These are phyloP conservation scores for Auanema freiburgensis DNA, from an alignment of 2,888 invertebrate species.

Conservation along the genomic window DNA sequence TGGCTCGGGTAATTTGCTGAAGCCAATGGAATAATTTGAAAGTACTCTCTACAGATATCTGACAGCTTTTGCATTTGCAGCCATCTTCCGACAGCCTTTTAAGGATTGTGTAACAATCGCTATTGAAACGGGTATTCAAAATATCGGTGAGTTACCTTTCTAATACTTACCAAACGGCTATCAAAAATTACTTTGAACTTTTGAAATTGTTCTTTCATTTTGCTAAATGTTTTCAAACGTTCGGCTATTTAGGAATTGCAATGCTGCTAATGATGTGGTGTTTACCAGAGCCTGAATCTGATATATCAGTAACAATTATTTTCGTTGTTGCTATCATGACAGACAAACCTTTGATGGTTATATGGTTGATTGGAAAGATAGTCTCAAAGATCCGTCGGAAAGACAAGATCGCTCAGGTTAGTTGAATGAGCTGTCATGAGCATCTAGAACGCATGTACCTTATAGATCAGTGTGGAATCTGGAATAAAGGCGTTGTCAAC, in stretches of 20 bases:
- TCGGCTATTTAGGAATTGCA: conserved; percentile 25
- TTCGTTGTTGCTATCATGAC: conserved; percentile 33
- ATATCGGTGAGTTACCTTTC: conserved; percentile 24
- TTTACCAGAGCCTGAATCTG: conserved; percentile 37
- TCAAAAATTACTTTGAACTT: too few species aligned
- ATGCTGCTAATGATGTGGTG: conserved; percentile 30
- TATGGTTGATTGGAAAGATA: conserved; percentile 17
- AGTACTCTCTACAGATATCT: conserved; percentile 2
- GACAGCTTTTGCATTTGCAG: conserved; percentile 27
- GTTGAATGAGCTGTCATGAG: too few species aligned
- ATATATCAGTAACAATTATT: conserved; percentile 38
- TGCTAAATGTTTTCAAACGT: too few species aligned
- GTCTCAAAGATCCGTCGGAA: conserved; percentile 4
- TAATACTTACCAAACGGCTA: too few species aligned
- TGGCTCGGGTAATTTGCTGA: conserved; percentile 34
- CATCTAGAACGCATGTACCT: too few species aligned
- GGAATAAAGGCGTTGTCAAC: too few species aligned
- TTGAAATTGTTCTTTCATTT: too few species aligned
- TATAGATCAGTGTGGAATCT: too few species aligned
- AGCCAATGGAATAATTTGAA: too few species aligned
- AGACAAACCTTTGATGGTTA: conserved; percentile 32
- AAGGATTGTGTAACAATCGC: conserved; percentile 40
- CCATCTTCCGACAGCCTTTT: conserved; percentile 19
- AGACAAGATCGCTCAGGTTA: conserved; percentile 14
- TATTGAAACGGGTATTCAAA: conserved; percentile 49